Evolutionary conservation across 2,113 vertebrate genomes (phyloP).

Genomic region (Hypomesus transpacificus): DNA sequence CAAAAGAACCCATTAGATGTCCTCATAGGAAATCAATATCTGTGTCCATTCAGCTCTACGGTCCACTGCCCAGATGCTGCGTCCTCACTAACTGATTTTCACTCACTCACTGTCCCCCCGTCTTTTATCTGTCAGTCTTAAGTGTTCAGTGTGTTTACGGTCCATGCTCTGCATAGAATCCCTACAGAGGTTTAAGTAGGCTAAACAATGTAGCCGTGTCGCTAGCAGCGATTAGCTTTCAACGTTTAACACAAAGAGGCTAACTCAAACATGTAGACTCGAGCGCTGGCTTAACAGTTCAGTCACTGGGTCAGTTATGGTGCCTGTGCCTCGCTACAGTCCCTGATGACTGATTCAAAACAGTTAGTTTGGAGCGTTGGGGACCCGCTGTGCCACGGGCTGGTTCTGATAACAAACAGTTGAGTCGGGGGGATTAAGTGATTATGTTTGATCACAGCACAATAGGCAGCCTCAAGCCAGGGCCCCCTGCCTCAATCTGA

Average conservation of each 20-base stretch:
- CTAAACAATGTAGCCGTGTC: no score
- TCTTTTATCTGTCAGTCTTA: not conserved
- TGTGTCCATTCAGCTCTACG: not conserved
- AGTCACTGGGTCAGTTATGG: slow-evolving; percentile 9
- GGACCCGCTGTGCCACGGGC: slow-evolving; percentile 25
- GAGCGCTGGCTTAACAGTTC: not conserved
- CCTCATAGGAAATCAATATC: slow-evolving; percentile 42
- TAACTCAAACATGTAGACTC: no score
- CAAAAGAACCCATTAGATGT: slow-evolving; percentile 29
- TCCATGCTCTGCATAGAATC: no score
- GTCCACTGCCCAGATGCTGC: not conserved
- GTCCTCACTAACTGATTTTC: not conserved
- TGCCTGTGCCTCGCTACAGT: slow-evolving; percentile 1
- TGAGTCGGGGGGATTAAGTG: slow-evolving; percentile 65
- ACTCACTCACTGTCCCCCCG: not conserved
- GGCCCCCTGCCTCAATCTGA: slow-evolving; percentile 49
- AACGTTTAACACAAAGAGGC: no score
- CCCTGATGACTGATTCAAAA: not conserved
- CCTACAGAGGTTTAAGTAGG: no score
- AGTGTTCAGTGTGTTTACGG: no score
- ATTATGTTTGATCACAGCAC: slow-evolving; percentile 66
- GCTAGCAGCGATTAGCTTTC: no score
- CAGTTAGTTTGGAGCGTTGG: slow-evolving; percentile 8
- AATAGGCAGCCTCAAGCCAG: slow-evolving; percentile 52
- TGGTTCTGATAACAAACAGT: slow-evolving; percentile 57